These are phyloP conservation scores for Neostethus bicornis DNA, from an alignment of 2,797 vertebrate species.

Conservation along the genomic window DNA sequence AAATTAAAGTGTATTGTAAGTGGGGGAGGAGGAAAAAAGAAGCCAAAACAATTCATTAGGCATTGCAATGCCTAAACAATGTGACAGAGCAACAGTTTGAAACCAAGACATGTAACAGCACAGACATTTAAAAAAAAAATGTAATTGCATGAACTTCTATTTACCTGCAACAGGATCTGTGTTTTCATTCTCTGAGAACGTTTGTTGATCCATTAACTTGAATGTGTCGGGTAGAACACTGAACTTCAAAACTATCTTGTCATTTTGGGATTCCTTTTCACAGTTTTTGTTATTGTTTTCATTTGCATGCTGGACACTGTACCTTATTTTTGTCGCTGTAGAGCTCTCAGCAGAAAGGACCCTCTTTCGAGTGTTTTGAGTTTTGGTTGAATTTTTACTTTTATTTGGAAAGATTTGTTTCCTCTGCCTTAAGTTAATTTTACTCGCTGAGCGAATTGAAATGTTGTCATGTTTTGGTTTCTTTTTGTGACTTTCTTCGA, in stretches of 20 bases:
- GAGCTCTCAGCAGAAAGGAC: not conserved
- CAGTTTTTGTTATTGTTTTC: not conserved
- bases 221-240: slow-evolving; percentile 68
- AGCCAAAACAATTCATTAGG: no score
- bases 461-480: not conserved
- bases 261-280: slow-evolving; percentile 1
- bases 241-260: slow-evolving; percentile 50
- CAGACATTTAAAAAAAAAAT: no score
- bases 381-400: not conserved
- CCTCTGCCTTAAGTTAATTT: not conserved
- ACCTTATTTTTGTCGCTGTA: slow-evolving; percentile 2
- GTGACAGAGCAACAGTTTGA: no score
- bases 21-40: no score
- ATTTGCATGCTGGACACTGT: not conserved
- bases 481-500: not conserved
- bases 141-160: not conserved
- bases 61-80: no score
- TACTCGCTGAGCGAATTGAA: not conserved
- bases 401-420: slow-evolving; percentile 3
- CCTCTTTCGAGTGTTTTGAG: slow-evolving; percentile 4
- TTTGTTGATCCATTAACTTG: slow-evolving; percentile 44
- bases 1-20: no score
- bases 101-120: no score
- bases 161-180: slow-evolving; percentile 37
- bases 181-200: not conserved